Evolutionary conservation across 1,140 invertebrate genomes (phyloP), one percentile per base, ranked within the genome.

Genomic region (Zelostemma sp.): DNA sequence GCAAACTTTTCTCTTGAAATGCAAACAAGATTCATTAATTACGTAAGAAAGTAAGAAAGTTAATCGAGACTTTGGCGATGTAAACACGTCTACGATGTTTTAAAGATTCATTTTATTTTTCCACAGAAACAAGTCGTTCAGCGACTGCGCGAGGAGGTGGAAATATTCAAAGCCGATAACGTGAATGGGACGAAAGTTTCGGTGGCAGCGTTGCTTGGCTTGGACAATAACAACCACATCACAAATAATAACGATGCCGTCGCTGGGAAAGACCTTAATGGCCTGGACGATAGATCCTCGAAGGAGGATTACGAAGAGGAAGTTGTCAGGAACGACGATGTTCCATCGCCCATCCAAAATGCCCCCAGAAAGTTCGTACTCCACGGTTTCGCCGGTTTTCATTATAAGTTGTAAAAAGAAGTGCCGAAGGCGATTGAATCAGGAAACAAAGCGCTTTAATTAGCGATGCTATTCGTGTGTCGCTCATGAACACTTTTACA

Each of bases 111-210:
- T n/a, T n/a, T n/a, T n/a, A n/a, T n/a, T 62, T 49, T 48, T 69
- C 63, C 70, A 63, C 70, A 84, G 82, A 84, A 82, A 54, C 75
- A 81, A 65, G 61, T 82, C 35, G 69, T 83, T 16, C 72, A 81
- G 64, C 78, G 74, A 9, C 58, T 84, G 74, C 80, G 81, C 57
- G 80, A 76, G 47, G 81, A 83, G 55, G 78, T 82, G 5, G 78
- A 81, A 25, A 47, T 69, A 15, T 76, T 60, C 62, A 78, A 77
- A 55, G 74, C 74, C 50, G 74, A 76, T 25, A 82, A 78, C 59
- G 68, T 72, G 40, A 83, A 81, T 18, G 80, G 75, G 12, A 68
- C 66, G 15, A 77, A 78, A 77, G 56, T 82, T 75, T 78, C 80
- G 9, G 60, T 83, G 31, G 74, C 78, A 0, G 64, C 80, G 46